These are phyloP conservation scores for Clostera curtula DNA, from an alignment of 2,888 invertebrate species.

Conservation along the genomic window DNA sequence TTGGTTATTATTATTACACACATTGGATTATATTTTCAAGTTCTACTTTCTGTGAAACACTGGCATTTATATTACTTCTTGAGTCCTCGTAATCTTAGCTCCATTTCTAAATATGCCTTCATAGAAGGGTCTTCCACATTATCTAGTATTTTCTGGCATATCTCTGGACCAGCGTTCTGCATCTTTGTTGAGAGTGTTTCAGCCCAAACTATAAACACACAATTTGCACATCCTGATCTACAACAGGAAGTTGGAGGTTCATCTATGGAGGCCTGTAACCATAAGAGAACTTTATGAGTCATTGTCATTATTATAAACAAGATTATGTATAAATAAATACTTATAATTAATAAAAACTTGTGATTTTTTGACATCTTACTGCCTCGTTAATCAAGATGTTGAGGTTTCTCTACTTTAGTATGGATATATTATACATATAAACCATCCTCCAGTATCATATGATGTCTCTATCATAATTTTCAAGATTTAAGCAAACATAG, in stretches of 20 bases:
- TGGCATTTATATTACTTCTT: conserved; percentile 25
- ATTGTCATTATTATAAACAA: no score
- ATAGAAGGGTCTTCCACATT: conserved; percentile 87
- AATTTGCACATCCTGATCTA: conserved; percentile 93
- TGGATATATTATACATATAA: no score
- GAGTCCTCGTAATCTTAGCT: conserved; percentile 73
- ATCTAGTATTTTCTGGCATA: conserved; percentile 81
- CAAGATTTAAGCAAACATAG: no score
- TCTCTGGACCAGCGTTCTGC: conserved; percentile 79
- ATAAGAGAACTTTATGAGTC: no score
- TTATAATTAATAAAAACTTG: no score
- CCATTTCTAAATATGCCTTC: conserved; percentile 86
- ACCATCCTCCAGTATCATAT: no score
- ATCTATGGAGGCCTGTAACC: conserved; percentile 69
- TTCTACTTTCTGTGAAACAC: conserved; percentile 3
- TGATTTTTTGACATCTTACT: no score
- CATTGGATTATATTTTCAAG: conserved; percentile 1
- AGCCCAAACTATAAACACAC: conserved; percentile 94
- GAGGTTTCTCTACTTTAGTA: no score
- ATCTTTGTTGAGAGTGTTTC: conserved; percentile 79
- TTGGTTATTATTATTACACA: no score
- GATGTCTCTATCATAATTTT: no score
- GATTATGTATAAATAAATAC: no score
- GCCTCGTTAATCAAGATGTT: no score
- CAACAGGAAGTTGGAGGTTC: conserved; percentile 90